Evolutionary conservation across 1,140 invertebrate species (phyloP).

Genomic region (Drosophila orosa): DNA sequence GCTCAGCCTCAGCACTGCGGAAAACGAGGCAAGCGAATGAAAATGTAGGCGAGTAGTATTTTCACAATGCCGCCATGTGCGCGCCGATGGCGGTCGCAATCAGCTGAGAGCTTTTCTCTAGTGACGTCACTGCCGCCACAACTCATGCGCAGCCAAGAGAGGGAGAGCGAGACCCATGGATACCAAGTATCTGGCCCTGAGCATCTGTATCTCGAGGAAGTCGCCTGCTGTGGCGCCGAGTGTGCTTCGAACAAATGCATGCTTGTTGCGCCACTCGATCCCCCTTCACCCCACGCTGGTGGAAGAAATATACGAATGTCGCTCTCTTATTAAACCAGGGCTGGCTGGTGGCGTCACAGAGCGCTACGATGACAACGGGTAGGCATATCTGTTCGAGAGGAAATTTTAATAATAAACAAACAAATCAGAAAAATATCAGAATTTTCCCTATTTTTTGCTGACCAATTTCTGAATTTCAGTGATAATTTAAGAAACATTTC

Average conservation of each 20-base stretch:
- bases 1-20: conserved; percentile 46
- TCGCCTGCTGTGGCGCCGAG: conserved; percentile 36
- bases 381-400: neutral
- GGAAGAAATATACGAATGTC: neutral
- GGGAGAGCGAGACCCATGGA: conserved; percentile 12
- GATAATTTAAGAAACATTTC: too few relatives aligned
- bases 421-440: neutral
- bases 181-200: conserved; percentile 14
- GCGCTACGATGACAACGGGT: conserved; percentile 2
- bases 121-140: conserved; percentile 65
- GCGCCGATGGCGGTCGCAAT: conserved; percentile 50
- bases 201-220: conserved; percentile 43
- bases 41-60: conserved; percentile 53
- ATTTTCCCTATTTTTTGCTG: neutral
- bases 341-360: conserved; percentile 25
- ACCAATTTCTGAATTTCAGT: neutral
- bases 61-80: conserved; percentile 55
- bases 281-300: neutral
- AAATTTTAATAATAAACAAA: neutral
- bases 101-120: conserved; percentile 66
- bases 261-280: conserved; percentile 62
- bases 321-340: conserved; percentile 31
- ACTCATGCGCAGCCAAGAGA: conserved; percentile 63
- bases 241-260: conserved; percentile 48
- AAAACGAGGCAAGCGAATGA: conserved; percentile 69